Evolutionary conservation across 2,888 invertebrate species (phyloP).

Genomic region (Cacoxenus indagator): DNA sequence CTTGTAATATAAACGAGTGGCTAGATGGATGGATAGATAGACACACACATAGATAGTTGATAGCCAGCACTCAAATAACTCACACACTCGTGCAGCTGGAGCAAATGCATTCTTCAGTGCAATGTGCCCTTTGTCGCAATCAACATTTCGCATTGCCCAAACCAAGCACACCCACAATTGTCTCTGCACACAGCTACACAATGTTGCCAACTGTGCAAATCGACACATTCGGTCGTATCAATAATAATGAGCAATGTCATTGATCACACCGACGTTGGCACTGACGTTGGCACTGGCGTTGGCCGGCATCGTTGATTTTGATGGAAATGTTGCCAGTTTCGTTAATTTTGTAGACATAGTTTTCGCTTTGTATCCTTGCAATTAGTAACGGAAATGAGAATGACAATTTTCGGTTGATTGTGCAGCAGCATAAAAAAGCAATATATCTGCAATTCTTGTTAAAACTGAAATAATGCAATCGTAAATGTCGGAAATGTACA

Average conservation of each 20-base stretch:
- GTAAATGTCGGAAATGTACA: too few species aligned
- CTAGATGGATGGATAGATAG: neutral
- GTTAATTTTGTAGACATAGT: conserved; percentile 5
- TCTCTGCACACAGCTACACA: too few species aligned
- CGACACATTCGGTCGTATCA: conserved; percentile 3
- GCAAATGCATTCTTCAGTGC: neutral
- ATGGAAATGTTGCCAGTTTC: conserved; percentile 8
- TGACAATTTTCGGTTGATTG: too few species aligned
- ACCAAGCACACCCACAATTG: too few species aligned
- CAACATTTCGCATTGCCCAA: conserved; percentile 11
- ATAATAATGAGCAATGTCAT: conserved; percentile 18
- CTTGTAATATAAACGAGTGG: neutral
- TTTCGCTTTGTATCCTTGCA: neutral
- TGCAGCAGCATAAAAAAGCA: too few species aligned
- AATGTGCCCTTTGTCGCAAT: conserved; percentile 1
- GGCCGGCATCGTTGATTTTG: conserved; percentile 9
- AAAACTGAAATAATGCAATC: too few species aligned
- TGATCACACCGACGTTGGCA: neutral
- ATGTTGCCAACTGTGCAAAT: too few species aligned
- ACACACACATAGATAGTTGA: neutral
- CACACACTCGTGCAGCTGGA: neutral
- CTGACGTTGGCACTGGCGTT: too few species aligned
- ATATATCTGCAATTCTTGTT: too few species aligned
- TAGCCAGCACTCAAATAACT: neutral
- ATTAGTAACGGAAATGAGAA: neutral